A percentile compares a stretch with the other conserved stretches of the same genome.
Evolutionary conservation across 1,140 invertebrate genomes (phyloP).

Genomic region (Lethrus apterus): DNA sequence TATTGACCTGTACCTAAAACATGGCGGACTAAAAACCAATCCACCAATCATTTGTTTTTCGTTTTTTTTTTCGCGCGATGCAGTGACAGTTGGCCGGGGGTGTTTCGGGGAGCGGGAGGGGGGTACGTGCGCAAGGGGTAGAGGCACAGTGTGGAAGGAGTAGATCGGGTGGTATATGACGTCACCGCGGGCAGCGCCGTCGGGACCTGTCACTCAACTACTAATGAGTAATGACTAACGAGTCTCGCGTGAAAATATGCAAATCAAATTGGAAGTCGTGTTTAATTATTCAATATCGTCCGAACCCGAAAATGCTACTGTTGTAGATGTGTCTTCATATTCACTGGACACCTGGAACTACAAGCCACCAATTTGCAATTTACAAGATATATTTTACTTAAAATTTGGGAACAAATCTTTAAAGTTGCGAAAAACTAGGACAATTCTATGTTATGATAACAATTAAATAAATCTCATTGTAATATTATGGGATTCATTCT

Average conservation of each 20-base stretch:
- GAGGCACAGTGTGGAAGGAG: slow-evolving; percentile 8
- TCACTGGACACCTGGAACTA: no score
- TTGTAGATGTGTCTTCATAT: no score
- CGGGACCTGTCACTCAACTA: slow-evolving; percentile 32
- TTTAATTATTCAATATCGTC: slow-evolving; percentile 37
- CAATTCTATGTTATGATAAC: no score
- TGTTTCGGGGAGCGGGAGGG: slow-evolving; percentile 6
- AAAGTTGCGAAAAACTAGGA: no score
- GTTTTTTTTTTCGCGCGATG: slow-evolving; percentile 33
- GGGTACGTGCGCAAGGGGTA: background rate
- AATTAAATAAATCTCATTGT: no score
- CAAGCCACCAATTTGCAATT: no score
- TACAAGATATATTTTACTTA: no score
- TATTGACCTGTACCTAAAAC: slow-evolving; percentile 31
- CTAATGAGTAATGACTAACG: slow-evolving; percentile 43
- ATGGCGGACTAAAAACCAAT: slow-evolving; percentile 38
- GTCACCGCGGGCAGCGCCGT: slow-evolving; percentile 20
- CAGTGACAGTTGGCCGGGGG: slow-evolving; percentile 34
- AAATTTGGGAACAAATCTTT: no score
- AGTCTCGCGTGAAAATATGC: slow-evolving; percentile 41
- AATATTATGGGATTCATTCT: no score
- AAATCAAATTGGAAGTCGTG: slow-evolving; percentile 41
- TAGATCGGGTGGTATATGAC: slow-evolving; percentile 12
- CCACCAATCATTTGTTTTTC: slow-evolving; percentile 41
- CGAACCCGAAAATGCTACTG: no score